These are phyloP conservation scores for Alauda arvensis DNA, from an alignment of 2,797 vertebrate genomes.

Conservation along the genomic window DNA sequence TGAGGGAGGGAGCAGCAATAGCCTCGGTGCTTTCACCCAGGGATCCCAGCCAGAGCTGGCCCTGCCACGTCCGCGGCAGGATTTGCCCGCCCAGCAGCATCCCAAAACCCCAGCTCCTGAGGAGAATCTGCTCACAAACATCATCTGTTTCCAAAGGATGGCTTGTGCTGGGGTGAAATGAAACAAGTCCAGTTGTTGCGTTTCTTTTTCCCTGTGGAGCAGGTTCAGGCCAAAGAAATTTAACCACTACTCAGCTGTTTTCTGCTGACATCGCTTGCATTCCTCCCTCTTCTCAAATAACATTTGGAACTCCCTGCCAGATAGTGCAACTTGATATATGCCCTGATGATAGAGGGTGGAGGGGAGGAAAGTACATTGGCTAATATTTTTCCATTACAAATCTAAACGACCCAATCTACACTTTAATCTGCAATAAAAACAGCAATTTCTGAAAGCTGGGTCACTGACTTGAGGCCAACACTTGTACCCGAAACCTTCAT, in stretches of 20 bases:
- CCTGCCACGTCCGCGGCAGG: neutral
- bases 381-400: slow-evolving; percentile 72
- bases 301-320: slow-evolving; percentile 59
- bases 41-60: neutral
- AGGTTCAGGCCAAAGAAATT: slow-evolving; percentile 37
- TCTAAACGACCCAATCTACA: slow-evolving; percentile 34
- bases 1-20: neutral
- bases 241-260: slow-evolving; percentile 65
- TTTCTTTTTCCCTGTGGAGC: slow-evolving; percentile 29
- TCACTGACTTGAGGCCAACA: slow-evolving; percentile 3
- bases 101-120: neutral
- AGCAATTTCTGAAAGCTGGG: slow-evolving; percentile 19
- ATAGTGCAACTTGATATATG: slow-evolving; percentile 62
- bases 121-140: slow-evolving; percentile 11
- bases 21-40: neutral
- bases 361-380: slow-evolving; percentile 53
- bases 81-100: neutral
- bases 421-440: slow-evolving; percentile 37
- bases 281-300: slow-evolving; percentile 62
- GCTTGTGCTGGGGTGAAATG: slow-evolving; percentile 33
- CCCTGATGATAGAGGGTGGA: slow-evolving; percentile 60
- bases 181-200: slow-evolving; percentile 15
- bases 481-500: slow-evolving; percentile 20
- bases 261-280: slow-evolving; percentile 62
- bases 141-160: slow-evolving; percentile 7